Evolutionary conservation across 1,140 invertebrate genomes (phyloP).

Genomic region (Cydia splendana): DNA sequence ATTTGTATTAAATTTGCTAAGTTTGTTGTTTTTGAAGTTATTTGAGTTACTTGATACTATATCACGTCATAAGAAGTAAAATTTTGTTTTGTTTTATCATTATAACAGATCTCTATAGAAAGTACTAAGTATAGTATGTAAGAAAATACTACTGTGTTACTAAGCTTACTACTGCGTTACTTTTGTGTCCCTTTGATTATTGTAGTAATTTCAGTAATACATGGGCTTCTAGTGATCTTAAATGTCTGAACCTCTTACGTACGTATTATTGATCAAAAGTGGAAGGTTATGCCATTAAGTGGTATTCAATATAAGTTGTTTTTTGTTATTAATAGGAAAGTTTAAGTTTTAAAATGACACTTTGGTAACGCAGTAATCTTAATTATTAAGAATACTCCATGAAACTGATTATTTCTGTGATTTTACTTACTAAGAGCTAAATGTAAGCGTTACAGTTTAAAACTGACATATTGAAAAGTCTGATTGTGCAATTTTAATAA

Average conservation of each 20-base stretch:
- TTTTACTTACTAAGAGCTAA: not conserved
- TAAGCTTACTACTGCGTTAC: slow-evolving; percentile 1
- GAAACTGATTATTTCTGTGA: not conserved
- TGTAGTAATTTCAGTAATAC: not conserved
- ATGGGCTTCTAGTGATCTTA: not conserved
- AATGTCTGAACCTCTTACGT: not conserved
- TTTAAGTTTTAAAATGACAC: not conserved
- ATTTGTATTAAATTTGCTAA: slow-evolving; percentile 7
- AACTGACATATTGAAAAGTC: slow-evolving; percentile 4
- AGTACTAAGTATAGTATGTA: not conserved
- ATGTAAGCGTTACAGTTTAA: slow-evolving; percentile 4
- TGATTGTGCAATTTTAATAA: not conserved
- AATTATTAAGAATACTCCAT: slow-evolving; percentile 1
- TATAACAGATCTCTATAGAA: slow-evolving; percentile 1
- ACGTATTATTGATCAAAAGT: not conserved
- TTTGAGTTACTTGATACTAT: not conserved
- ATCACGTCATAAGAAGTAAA: not conserved
- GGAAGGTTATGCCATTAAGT: too few species aligned
- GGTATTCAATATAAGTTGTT: not conserved
- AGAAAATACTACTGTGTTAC: slow-evolving; percentile 4
- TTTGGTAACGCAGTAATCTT: slow-evolving; percentile 6
- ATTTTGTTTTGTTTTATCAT: not conserved
- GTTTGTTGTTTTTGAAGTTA: not conserved
- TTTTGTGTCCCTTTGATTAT: slow-evolving; percentile 1
- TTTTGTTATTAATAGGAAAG: slow-evolving; percentile 19